Percentiles rank a stretch among this genome's conserved stretches.
These are phyloP conservation scores for Pelobates cultripes DNA, from an alignment of 2,797 vertebrate species.

Conservation along the genomic window DNA sequence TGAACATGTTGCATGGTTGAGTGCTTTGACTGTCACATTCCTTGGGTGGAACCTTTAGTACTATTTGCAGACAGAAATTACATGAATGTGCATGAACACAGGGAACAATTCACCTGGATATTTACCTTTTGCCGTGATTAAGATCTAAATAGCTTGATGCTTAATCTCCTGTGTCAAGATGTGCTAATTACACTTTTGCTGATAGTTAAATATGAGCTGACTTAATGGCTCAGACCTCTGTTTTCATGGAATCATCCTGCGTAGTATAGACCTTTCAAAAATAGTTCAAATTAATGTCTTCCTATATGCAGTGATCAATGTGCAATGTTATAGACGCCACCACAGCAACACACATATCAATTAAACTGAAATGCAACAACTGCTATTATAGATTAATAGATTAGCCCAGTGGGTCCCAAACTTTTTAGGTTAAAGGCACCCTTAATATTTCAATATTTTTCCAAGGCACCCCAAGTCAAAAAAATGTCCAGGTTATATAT, in stretches of 20 bases:
- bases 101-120: neutral
- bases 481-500: too few relatives aligned
- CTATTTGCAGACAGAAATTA: neutral
- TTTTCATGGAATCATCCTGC: neutral
- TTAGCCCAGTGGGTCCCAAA: too few relatives aligned
- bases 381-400: too few relatives aligned
- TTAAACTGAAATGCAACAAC: too few relatives aligned
- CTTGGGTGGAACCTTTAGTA: neutral
- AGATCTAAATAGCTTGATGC: slow-evolving; percentile 4
- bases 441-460: too few relatives aligned
- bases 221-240: neutral
- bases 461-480: too few relatives aligned
- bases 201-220: slow-evolving; percentile 12
- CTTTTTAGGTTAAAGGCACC: too few relatives aligned
- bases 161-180: slow-evolving; percentile 27
- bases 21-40: neutral
- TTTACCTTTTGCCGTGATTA: neutral
- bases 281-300: too few relatives aligned
- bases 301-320: too few relatives aligned
- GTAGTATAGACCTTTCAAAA: too few relatives aligned
- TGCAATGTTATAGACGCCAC: too few relatives aligned
- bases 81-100: slow-evolving; percentile 4
- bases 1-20: neutral
- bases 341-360: too few relatives aligned
- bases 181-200: slow-evolving; percentile 15